These are phyloP conservation scores for Rhynchopsitta pachyrhyncha DNA, from an alignment of 2,113 vertebrate genomes.

Conservation along the genomic window DNA sequence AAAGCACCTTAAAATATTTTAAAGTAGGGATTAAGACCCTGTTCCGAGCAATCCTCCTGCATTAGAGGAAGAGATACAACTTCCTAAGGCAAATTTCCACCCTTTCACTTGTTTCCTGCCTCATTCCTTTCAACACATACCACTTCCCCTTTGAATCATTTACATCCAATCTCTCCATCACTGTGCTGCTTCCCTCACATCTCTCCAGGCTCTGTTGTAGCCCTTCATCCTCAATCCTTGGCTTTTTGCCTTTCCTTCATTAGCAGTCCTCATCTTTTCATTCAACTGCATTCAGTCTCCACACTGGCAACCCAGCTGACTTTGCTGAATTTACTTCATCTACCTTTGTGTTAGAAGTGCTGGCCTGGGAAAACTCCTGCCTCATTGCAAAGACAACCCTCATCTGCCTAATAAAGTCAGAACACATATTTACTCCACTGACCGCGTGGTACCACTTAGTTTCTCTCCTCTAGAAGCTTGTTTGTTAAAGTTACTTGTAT, in stretches of 20 bases:
- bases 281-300: background rate
- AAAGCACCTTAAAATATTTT: background rate
- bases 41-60: background rate
- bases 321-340: background rate
- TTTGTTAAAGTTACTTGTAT: background rate
- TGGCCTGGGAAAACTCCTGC: background rate
- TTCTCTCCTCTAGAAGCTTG: background rate
- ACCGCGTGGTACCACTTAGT: rapidly evolving
- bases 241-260: slow-evolving; percentile 5
- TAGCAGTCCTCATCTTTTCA: background rate
- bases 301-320: background rate
- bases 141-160: background rate
- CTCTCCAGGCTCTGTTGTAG: background rate
- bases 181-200: background rate
- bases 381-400: background rate
- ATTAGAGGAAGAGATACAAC: background rate
- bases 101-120: background rate
- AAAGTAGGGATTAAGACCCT: background rate
- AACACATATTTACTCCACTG: background rate
- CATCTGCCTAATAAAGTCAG: background rate
- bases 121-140: background rate
- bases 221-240: background rate
- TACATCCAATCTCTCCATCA: background rate
- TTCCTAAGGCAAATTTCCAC: background rate
- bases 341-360: background rate